Evolutionary conservation across 2,113 vertebrate species (phyloP), one percentile per base, ranked within the genome.

Genomic region (Chaenogobius annularis): DNA sequence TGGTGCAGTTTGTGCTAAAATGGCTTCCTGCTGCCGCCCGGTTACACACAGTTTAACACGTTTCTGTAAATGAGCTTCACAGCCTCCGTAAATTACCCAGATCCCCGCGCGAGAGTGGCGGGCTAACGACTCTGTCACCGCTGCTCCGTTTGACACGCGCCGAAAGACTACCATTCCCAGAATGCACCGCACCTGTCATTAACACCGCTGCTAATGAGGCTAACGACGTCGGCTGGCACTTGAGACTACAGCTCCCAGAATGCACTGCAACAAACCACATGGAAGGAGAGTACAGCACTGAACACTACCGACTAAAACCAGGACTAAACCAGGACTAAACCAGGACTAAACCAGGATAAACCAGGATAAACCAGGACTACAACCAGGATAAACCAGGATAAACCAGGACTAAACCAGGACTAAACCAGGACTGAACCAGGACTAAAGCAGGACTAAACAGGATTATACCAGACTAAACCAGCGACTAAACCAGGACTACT

Each of bases 1-100:
- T 31, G 56, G 22, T 5, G 23, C 23, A 40, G 23, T 59, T 22
- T 10, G 55, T 7, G 56, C 10, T 13, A 59, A 59, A 59, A 31
- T 59, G 56, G 56, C 23, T 11, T 26, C 56, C 56, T 59, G 56
- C 23, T 26, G 56, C 23, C 56, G 22, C 7, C n/a, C 14, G 22
- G 11, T 59, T 59, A 59, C 22, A 23, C 56, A 26, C 56, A 59
- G 56, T 59, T 59, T 59, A 13, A 59, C 56, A 59, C 56, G 23
- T 59, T 31, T 31, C 22, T 6, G 22, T 31, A 59, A 59, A 59
- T 31, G 56, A 59, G 56, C 56, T 31, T 59, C 56, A 59, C 56
- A 59, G 56, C 23, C 56, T 6, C 23, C 5, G 23, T 31, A 22
- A 55, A 55, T 55, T 59, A 59, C 56, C 56, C 56, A 59, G 56